Percentiles rank a stretch among this genome's conserved stretches.
Evolutionary conservation across 2,113 vertebrate genomes (phyloP).

Genomic region (Ceyx melanurus): DNA sequence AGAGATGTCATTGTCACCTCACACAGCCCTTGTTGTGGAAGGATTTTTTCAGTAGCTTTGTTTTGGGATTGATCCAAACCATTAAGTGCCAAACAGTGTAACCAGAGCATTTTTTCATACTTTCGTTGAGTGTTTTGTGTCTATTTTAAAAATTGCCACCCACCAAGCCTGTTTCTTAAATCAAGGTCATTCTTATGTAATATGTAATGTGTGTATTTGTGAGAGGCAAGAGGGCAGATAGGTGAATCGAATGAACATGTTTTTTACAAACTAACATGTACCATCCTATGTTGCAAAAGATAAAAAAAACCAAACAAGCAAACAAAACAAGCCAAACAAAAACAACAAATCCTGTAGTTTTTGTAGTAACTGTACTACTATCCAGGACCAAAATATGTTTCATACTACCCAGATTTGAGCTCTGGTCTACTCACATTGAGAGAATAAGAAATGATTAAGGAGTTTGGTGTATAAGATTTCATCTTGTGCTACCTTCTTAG

Average conservation of each 20-base stretch:
- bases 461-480: neutral
- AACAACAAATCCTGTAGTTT: neutral
- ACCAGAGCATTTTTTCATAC: conserved; percentile 20
- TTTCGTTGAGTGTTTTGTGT: conserved; percentile 42
- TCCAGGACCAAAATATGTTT: neutral
- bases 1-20: conserved; percentile 58
- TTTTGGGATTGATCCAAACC: conserved; percentile 63
- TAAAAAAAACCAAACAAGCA: neutral
- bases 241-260: neutral
- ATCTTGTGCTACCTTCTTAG: neutral
- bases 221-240: neutral
- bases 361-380: neutral
- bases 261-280: neutral
- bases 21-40: conserved; percentile 33
- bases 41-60: conserved; percentile 29
- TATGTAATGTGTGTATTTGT: neutral
- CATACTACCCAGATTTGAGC: accelerated
- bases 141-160: conserved; percentile 48
- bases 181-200: conserved; percentile 33
- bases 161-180: conserved; percentile 45
- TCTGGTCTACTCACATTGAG: neutral
- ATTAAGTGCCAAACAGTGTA: conserved; percentile 39
- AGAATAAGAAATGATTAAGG: neutral
- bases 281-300: neutral
- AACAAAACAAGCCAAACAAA: too few species aligned